Evolutionary conservation across 2,888 invertebrate species (phyloP).

Genomic region (Apoderus coryli): DNA sequence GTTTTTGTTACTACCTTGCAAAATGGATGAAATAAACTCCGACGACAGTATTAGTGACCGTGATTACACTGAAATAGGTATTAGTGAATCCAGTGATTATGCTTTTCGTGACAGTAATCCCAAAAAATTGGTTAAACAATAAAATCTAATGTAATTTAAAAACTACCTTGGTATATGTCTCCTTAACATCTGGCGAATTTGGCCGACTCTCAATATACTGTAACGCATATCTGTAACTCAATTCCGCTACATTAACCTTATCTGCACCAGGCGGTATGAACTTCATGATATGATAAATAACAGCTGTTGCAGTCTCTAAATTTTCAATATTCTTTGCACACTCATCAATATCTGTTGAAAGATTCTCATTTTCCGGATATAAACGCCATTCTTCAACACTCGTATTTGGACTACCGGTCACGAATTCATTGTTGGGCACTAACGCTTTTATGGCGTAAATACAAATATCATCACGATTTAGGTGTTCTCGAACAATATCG

Average conservation of each 20-base stretch:
- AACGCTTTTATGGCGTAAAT: constrained; percentile 35
- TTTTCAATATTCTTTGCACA: constrained; percentile 29
- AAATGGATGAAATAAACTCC: too few relatives aligned
- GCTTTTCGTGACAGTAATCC: too few relatives aligned
- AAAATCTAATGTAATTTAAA: background rate
- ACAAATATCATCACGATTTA: constrained; percentile 35
- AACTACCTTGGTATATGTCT: constrained; percentile 21
- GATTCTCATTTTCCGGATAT: constrained; percentile 24
- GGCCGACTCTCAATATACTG: constrained; percentile 24
- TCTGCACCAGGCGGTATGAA: constrained; percentile 32
- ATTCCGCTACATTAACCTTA: constrained; percentile 34
- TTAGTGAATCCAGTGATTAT: too few relatives aligned
- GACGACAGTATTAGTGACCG: too few relatives aligned
- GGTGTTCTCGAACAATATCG: constrained; percentile 24
- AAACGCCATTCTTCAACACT: constrained; percentile 24
- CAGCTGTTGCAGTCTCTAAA: constrained; percentile 29
- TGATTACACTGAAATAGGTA: too few relatives aligned
- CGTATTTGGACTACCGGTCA: constrained; percentile 23
- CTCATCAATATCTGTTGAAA: constrained; percentile 29
- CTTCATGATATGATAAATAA: constrained; percentile 25
- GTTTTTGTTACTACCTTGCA: too few relatives aligned
- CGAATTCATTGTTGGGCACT: too few relatives aligned
- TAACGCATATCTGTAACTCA: constrained; percentile 34
- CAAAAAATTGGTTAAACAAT: background rate
- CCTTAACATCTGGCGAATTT: constrained; percentile 17